A percentile compares a stretch with the other conserved stretches of the same genome.
Evolutionary conservation across 2,797 vertebrate species (phyloP).

Genomic region (Trematomus bernacchii): DNA sequence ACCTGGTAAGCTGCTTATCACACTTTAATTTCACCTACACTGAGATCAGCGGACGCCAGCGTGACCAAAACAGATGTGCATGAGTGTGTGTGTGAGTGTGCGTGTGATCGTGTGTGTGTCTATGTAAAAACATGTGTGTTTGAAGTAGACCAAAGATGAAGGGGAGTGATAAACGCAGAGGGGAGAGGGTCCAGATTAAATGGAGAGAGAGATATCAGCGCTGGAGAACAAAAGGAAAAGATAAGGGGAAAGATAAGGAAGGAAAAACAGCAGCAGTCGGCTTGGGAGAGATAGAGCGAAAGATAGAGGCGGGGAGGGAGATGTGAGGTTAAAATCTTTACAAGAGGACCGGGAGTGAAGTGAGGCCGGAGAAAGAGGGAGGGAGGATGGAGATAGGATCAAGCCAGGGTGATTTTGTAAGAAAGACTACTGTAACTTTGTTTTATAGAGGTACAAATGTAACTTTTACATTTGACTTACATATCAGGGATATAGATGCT

Average conservation of each 20-base stretch:
- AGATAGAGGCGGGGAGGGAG: conserved; percentile 41
- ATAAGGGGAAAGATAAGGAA: conserved; percentile 68
- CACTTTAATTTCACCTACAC: conserved; percentile 83
- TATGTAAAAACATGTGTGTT: conserved; percentile 51
- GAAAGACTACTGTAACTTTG: conserved; percentile 33
- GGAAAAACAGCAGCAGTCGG: conserved; percentile 67
- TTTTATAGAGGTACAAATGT: not conserved
- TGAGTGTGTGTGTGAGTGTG: conserved; percentile 47
- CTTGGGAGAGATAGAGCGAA: conserved; percentile 57
- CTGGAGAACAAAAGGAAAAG: conserved; percentile 76
- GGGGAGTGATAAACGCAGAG: conserved; percentile 67
- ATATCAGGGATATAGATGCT: not conserved
- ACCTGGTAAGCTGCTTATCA: conserved; percentile 86
- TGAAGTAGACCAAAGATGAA: conserved; percentile 74
- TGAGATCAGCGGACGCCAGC: conserved; percentile 67
- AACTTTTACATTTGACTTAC: not conserved
- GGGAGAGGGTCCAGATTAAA: conserved; percentile 74
- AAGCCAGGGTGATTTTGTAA: conserved; percentile 42
- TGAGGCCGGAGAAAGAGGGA: conserved; percentile 30
- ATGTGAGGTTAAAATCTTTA: conserved; percentile 66
- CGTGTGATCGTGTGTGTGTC: conserved; percentile 7
- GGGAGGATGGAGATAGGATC: conserved; percentile 35
- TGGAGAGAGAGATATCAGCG: conserved; percentile 70
- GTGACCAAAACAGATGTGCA: conserved; percentile 69
- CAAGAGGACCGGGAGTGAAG: conserved; percentile 40